Evolutionary conservation across 2,797 vertebrate genomes (phyloP).

Genomic region (Heteromormyrus szaboi): DNA sequence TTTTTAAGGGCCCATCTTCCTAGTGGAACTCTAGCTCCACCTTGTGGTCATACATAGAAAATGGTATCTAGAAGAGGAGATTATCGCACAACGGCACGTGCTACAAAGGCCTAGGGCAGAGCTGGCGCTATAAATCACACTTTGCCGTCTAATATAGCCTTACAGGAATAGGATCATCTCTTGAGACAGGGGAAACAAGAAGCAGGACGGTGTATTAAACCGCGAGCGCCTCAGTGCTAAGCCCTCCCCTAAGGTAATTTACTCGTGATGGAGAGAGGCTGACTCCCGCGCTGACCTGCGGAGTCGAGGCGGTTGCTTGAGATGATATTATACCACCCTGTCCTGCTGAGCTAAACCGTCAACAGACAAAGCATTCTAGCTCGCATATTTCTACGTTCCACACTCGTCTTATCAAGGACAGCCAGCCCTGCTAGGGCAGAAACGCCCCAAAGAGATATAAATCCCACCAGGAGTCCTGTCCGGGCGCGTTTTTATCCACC

Average conservation of each 20-base stretch:
- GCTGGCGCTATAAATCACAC: neutral
- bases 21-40: neutral
- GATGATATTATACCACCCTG: neutral
- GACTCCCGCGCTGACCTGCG: neutral
- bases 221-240: neutral
- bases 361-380: neutral
- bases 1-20: neutral
- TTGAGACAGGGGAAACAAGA: neutral
- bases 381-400: neutral
- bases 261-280: neutral
- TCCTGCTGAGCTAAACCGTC: neutral
- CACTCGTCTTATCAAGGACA: neutral
- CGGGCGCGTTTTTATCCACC: neutral
- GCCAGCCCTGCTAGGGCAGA: neutral
- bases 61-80: neutral
- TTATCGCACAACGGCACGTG: neutral
- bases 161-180: constrained; percentile 1
- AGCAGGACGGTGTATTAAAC: neutral
- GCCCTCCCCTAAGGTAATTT: neutral
- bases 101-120: neutral
- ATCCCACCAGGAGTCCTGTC: neutral
- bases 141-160: neutral
- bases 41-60: neutral
- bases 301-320: neutral
- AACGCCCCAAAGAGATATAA: neutral